Evolutionary conservation across 2,797 vertebrate species (phyloP), one percentile per base, ranked within the genome.

Genomic region (Gila robusta): DNA sequence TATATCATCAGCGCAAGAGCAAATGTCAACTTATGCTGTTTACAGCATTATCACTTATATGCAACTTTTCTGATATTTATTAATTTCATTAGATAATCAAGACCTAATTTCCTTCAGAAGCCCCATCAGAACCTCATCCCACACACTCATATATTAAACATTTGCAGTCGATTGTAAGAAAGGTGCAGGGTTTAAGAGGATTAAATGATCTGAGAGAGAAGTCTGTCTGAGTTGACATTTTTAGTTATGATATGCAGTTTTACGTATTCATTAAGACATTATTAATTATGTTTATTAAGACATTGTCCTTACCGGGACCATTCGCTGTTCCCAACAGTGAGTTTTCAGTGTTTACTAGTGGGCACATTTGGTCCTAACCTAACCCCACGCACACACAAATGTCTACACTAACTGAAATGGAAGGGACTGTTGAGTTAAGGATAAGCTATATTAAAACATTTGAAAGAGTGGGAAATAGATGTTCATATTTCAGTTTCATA

Each of bases 381-480:
- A 73, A 73, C 49, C 80, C 64, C 17, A 47, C 35, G 67, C 17
- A 74, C 44, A 77, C 52, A 28, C 28, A 78, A 37, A 69, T 59
- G 56, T 76, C 47, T 71, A 86, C 41, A 80, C 19, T 28, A 23
- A 64, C 71, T 35, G 35, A 17, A 59, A 70, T 54, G 74, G 80
- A 90, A 92, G 89, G 88, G 87, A 47, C 59, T 79, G 19, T 62
- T 83, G 84, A 69, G 78, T 9, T 73, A 81, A 93, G 90, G 78
- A 6, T 73, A 81, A 92, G 90, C 89, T 92, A 86, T 92, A 82
- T 91, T 93, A 93, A 93, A 91, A 88, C 90, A 91, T 90, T 88
- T 92, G 88, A 92, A 92, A 91, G 88, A 92, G 82, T 87, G 84
- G 89, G 89, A 91, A 92, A 91, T 92, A 91, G 88, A 92, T 91